Conservation (phyloP, 2,888 invertebrate genomes). For the Flexamia atlantica region DNA sequence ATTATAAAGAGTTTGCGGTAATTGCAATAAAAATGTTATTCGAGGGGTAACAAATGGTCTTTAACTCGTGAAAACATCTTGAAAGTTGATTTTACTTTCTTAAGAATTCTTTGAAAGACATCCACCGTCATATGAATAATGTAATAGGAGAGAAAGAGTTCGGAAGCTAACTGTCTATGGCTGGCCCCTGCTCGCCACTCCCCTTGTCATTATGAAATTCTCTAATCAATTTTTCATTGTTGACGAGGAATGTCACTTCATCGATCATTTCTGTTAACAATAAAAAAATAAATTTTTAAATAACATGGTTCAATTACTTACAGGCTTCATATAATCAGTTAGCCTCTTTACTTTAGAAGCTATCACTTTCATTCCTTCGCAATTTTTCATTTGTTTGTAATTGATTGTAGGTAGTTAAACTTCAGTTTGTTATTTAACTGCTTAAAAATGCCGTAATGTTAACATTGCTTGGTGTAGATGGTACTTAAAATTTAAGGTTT, state of each 20-base stretch:
- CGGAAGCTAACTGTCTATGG: not conserved
- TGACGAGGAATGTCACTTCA: constrained; percentile 5
- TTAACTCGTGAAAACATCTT: constrained; percentile 41
- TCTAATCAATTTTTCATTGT: constrained; percentile 50
- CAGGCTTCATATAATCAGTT: not conserved
- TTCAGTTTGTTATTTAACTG: too few species aligned
- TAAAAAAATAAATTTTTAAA: too few species aligned
- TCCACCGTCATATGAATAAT: constrained; percentile 48
- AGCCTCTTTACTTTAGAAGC: not conserved
- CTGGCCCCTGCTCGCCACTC: constrained; percentile 8
- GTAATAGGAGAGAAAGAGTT: constrained; percentile 46
- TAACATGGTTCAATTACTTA: not conserved
- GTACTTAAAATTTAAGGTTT: too few species aligned
- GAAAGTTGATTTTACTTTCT: constrained; percentile 42
- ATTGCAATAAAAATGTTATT: constrained; percentile 12
- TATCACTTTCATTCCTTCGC: too few species aligned
- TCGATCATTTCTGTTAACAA: constrained; percentile 37
- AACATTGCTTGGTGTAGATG: too few species aligned
- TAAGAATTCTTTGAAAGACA: constrained; percentile 46
- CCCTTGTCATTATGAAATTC: constrained; percentile 21
- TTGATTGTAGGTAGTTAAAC: too few species aligned
- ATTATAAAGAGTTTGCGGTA: not conserved
- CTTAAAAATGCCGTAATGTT: too few species aligned
- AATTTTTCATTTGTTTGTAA: too few species aligned
- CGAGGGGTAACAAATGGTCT: constrained; percentile 12